Evolutionary conservation across 2,113 vertebrate species (phyloP), one percentile per base, ranked within the genome.

Genomic region (Prietella phreatophila): DNA sequence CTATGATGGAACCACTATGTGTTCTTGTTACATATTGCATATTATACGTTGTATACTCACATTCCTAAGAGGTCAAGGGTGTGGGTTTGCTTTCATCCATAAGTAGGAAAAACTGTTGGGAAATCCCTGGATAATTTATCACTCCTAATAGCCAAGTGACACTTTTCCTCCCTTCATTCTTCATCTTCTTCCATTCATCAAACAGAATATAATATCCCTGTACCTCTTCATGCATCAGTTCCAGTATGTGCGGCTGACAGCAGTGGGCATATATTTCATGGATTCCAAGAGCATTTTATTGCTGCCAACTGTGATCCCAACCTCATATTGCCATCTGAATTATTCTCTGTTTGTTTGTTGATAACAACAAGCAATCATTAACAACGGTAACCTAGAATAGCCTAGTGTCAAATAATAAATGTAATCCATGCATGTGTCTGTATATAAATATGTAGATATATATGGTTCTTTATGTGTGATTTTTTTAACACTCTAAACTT

Each of bases 221-320:
- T 20, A 33, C 55, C 33, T 71, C n/a, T 83, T 84, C 60, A 73
- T 82, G 10, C 55, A 60, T 82, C 33, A 39, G 30, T 82, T 82
- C 33, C 55, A 85, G 11, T 61, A 53, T 56, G 75, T 53, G 36
- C 30, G 8, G 36, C 69, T 58, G 55, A 33, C 84, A 78, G 36
- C 33, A 42, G 55, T 65, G 25, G 71, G 55, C 30, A 58, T 58
- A 58, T 82, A 36, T 58, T 82, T 61, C 25, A 61, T 7, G 19
- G 39, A 55, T 87, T 82, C 67, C 83, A 76, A 19, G 65, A 76
- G 36, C 36, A 65, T 82, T 82, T 85, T 76, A 85, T 78, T 89
- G 87, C 69, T 86, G 86, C 89, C 89, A 85, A 90, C 91, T 86
- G 47, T 42, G 75, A 91, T 90, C 82, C 87, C 67, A 14, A 0